A percentile compares a stretch with the other conserved stretches of the same genome.
phyloP scores from a whole-genome alignment of 2,888 invertebrate species.

The Agrochola lychnidis region DNA sequence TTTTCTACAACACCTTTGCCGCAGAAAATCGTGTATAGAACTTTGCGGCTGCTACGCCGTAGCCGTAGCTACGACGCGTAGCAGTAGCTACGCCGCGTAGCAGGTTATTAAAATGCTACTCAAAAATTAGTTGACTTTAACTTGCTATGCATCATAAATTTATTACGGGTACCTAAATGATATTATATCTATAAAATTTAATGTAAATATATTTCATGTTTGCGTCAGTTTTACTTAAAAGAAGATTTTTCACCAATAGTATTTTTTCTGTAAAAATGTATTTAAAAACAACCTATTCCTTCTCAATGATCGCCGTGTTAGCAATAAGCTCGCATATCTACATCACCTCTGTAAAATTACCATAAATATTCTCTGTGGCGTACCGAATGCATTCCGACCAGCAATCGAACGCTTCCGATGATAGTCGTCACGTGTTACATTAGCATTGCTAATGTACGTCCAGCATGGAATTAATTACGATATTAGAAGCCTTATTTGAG shows the following conservation, averaged over 20 bases:
- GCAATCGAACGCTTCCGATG: constrained; percentile 55
- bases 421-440: constrained; percentile 61
- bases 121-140: background rate
- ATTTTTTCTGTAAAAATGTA: background rate
- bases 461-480: constrained; percentile 63
- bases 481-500: constrained; percentile 56
- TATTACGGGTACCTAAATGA: background rate
- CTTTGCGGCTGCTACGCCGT: constrained; percentile 26
- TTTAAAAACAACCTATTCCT: background rate
- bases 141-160: background rate
- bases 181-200: background rate
- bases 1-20: background rate
- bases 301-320: background rate
- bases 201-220: background rate
- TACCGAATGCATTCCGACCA: constrained; percentile 52
- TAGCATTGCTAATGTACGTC: constrained; percentile 64
- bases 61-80: constrained; percentile 21
- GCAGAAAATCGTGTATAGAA: background rate
- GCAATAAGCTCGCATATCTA: constrained; percentile 32
- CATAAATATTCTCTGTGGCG: constrained; percentile 64
- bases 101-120: background rate
- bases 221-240: background rate
- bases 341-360: constrained; percentile 50
- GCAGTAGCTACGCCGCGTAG: constrained; percentile 44
- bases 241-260: background rate